Base-by-base conservation (phyloP, 1,140 invertebrate species). In the Musca vetustissima region DNA sequence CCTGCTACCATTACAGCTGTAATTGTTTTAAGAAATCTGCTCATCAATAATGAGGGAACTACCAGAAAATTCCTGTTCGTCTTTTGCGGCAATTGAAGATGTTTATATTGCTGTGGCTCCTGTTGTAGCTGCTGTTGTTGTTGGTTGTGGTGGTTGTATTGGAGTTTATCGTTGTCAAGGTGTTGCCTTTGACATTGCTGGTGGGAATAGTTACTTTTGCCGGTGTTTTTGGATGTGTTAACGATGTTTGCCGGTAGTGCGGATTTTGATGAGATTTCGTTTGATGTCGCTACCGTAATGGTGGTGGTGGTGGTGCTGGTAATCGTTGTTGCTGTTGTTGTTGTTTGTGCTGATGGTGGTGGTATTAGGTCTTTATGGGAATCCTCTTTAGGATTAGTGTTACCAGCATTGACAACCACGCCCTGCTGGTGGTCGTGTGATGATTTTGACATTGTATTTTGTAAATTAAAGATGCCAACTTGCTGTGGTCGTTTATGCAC, bases 1-100 rank as follows among this genome's bases (percentile, higher is more conserved):
- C 15, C 32, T 28, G 47, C 25, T 61, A 32, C 68, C 36, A 43
- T 24, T n/a, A 19, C 11, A 28, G 22, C 25, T 55, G 70, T 64
- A 55, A 43, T 57, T 55, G 66, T 25, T 36, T 21, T 61, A 9
- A 25, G 22, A 22, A 22, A 61, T 61, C 57, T 17, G 25, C 57
- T 17, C 25, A 19, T 24, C 25, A 36, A 6, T 61, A 17, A 43
- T 43, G 36, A 43, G 36, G 36, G 13, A 8, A 43, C 1, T 43
- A 43, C 6, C 36, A 7, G 6, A 43, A 43, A 43, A n/a, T n/a
- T 43, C 6, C 36, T 6, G 36, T 11, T 43, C 13, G 7, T 43
- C 13, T 43, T 7, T 43, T 43, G 6, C 7, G 11, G 4, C 11
- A 9, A 13, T 43, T 43, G 6, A 43, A 43, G 36, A 43, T 9